Base-by-base conservation (phyloP, 2,888 invertebrate genomes). In the Drosophila macrospina region DNA sequence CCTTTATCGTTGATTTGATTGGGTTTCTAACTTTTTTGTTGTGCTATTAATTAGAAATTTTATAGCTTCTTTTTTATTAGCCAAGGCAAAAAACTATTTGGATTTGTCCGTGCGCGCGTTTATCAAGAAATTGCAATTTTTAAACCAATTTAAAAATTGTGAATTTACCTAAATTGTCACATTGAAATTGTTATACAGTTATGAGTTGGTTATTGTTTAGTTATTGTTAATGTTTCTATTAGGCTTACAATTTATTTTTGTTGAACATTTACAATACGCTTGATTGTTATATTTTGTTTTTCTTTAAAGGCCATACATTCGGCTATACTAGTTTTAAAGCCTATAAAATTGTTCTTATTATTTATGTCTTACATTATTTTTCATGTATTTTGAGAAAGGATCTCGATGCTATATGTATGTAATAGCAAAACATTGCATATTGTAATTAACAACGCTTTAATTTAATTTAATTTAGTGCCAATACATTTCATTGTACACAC, bases 11-110 rank as follows among this genome's bases (percentile, higher is more conserved):
- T 67, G 66, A 65, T 63, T 71, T 64, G 26, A 8, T 28, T 50
- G 55, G 20, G 28, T 47, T 61, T 61, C 36, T 41, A 37, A 41
- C 42, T 4, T n/a, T 28, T 70, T 83, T 80, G 61, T 76, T 83
- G 75, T 80, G 90, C 90, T 90, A 88, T 89, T 86, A 71, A 78
- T 75, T 83, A 82, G 89, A 83, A 90, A 85, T 84, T 78, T 87
- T 77, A 72, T 69, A 74, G 76, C 84, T 88, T 89, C 85, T 87
- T 82, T 84, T 84, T 82, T 85, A 80, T 82, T 79, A 84, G 85
- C 87, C 62, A 78, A 76, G 63, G 55, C 59, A 64, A 42, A 30
- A 59, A 64, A 54, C 55, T 28, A 5, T 34, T 50, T 26, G 69
- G 78, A 78, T 63, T 62, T 73, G 80, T 82, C 69, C 62, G 70